Evolutionary conservation across 2,888 invertebrate species (phyloP), one percentile per base, ranked within the genome.

Genomic region (Drosophila falleni): DNA sequence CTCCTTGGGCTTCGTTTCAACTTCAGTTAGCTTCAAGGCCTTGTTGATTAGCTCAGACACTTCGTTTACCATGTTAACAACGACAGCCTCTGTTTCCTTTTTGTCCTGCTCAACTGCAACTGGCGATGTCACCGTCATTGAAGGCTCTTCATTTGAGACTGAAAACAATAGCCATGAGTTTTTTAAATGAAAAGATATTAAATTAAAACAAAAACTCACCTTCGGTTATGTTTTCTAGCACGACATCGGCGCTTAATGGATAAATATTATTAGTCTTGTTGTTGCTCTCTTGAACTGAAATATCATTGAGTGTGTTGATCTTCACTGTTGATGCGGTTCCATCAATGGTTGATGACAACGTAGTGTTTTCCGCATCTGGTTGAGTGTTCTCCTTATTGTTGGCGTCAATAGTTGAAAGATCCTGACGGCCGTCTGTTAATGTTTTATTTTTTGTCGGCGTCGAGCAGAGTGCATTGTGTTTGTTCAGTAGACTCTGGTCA

Each of bases 381-480:
- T 77, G 64, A 4, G 78, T 59, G 63, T 91, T 91, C 51, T 91
- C 91, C 55, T 91, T 91, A 42, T 91, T 82, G 2, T 71, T 68
- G 1, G 39, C 50, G 10, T 64, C 50, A 11, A 56, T 6, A 8
- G 11, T 31, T 15, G 31, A 42, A 3, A 59, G 0, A 26, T 67
- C 47, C 8, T 50, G 50, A 1, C 10, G 19, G 13, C 26, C 19
- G 9, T 47, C 73, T 26, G 1, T 44, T 41, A 49, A 65, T 46
- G 49, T 23, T 5, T 39, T 16, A 58, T 60, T 69, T 49, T 89
- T 90, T 0, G 91, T 87, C 0, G 91, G 91, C 1, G 91, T 92
- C 3, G 91, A 92, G 51, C 90, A 77, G 6, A 90, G 54, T 0
- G 85, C 89, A 6, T 91, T 91, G 74, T 87, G 91, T 33, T 89